Evolutionary conservation across 2,888 invertebrate species (phyloP).

Genomic region (Ormyrus labotus): DNA sequence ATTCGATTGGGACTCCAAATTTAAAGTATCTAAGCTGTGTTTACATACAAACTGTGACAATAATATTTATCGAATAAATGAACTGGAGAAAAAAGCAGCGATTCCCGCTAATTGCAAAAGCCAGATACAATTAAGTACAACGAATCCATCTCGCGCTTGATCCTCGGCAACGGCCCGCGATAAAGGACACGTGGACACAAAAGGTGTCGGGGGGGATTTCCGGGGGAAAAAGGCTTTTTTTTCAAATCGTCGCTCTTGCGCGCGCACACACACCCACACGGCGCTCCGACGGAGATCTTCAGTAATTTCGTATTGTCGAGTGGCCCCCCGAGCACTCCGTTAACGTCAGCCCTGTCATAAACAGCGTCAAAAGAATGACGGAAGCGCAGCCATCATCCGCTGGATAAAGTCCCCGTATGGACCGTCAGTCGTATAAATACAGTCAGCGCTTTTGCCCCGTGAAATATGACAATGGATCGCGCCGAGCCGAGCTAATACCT

Average conservation of each 20-base stretch:
- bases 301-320: conserved; percentile 38
- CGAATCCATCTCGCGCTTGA: too few species aligned
- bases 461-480: neutral
- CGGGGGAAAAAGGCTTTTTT: neutral
- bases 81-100: too few species aligned
- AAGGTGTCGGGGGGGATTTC: too few species aligned
- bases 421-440: conserved; percentile 8
- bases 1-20: too few species aligned
- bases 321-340: conserved; percentile 22
- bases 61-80: too few species aligned
- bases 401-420: conserved; percentile 12
- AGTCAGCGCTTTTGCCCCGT: conserved; percentile 49
- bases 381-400: conserved; percentile 22
- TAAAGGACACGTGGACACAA: too few species aligned
- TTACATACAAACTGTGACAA: too few species aligned
- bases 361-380: conserved; percentile 34
- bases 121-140: too few species aligned
- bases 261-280: neutral
- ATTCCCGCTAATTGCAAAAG: too few species aligned
- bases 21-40: too few species aligned
- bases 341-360: conserved; percentile 38
- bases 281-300: neutral
- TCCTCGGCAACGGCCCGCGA: too few species aligned
- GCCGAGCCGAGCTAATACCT: too few species aligned
- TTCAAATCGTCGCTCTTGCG: neutral